Evolutionary conservation across 1,140 invertebrate species (phyloP), one percentile per base, ranked within the genome.

Genomic region (Teleogryllus occipitalis): DNA sequence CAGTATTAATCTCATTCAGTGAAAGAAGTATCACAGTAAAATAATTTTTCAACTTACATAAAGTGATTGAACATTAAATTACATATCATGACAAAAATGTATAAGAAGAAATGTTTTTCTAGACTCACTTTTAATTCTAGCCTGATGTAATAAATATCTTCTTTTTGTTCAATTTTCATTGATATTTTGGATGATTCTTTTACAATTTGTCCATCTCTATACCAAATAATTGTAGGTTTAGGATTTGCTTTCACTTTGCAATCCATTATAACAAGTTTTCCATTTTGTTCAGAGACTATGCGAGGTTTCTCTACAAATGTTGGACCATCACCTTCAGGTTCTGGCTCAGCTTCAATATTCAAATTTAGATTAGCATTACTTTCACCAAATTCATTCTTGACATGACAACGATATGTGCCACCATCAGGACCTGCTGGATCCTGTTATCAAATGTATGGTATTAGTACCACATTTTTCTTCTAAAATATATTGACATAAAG

Each of bases 241-340:
- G 97, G 96, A 84, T 95, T 95, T 54, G 98, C 96, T 82, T 94
- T 95, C 0, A 98, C 95, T 85, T 94, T 95, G 86, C 97, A 98
- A 86, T 98, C 97, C 96, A 99, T 98, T 76, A 98, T 92, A n/a
- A 99, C 96, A 75, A 98, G 88, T 89, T 98, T 97, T 8, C 97
- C 97, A 84, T 95, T 95, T 84, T 98, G 93, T 86, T 97, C 95
- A 0, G 98, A 98, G 82, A 94, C 94, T 83, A 98, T 98, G 81
- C 92, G 90, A 21, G 98, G 98, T 87, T 99, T 99, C 85, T 98
- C 97, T 73, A 97, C 92, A 86, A 99, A 99, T n/a, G 95, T 97
- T 78, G 98, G 98, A 15, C 97, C 96, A 84, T 97, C 94, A 18
- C 97, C 97, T 86, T 96, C 94, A 2, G 93, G 93, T 86, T 97